These are phyloP conservation scores for Papilio protenor DNA, from an alignment of 2,888 invertebrate genomes.

Conservation along the genomic window DNA sequence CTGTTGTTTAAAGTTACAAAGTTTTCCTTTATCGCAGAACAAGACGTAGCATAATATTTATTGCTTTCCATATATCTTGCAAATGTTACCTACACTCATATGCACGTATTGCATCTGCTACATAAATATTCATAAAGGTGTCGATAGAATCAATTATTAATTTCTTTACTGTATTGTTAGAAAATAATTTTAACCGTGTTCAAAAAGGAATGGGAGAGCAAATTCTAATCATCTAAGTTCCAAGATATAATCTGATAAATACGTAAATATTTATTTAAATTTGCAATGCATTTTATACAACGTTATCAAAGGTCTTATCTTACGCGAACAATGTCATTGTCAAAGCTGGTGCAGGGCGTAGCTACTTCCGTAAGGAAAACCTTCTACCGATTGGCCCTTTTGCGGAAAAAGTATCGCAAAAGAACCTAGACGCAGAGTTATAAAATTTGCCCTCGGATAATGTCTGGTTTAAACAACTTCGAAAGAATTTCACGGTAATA, in stretches of 20 bases:
- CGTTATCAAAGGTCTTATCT: slow-evolving; percentile 46
- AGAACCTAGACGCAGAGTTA: slow-evolving; percentile 25
- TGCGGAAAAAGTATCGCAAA: slow-evolving; percentile 52
- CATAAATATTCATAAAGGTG: neutral
- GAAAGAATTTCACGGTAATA: neutral
- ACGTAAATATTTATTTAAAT: neutral
- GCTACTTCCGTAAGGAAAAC: slow-evolving; percentile 64
- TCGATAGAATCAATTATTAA: neutral
- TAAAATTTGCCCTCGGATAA: slow-evolving; percentile 31
- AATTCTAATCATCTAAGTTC: neutral
- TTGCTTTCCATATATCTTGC: neutral
- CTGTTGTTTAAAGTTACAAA: neutral
- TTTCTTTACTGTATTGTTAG: neutral
- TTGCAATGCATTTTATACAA: slow-evolving; percentile 41
- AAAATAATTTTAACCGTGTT: neutral
- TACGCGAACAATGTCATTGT: slow-evolving; percentile 25
- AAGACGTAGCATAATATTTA: neutral
- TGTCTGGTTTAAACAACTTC: neutral
- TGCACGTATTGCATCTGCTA: neutral
- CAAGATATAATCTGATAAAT: neutral
- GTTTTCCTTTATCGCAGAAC: neutral
- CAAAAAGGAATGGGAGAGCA: neutral
- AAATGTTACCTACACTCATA: neutral
- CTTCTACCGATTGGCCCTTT: slow-evolving; percentile 59
- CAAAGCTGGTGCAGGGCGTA: slow-evolving; percentile 40